Base-by-base conservation (phyloP, 2,113 vertebrate genomes). In the Rhynchopsitta pachyrhyncha region DNA sequence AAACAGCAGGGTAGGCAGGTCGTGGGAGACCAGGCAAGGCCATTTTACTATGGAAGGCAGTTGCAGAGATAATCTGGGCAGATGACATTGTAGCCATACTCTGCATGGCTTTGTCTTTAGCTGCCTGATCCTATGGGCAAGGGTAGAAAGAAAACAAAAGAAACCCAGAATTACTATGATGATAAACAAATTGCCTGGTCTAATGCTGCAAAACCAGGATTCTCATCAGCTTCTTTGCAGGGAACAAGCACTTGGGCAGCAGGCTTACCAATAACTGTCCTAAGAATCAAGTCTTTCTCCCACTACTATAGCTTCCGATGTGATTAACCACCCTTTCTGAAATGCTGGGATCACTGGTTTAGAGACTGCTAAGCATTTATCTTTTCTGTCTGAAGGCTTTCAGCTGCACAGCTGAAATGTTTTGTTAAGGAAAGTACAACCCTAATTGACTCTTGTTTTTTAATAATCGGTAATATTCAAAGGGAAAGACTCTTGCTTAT, bases 91-190 rank as follows among this genome's bases (percentile, higher is more conserved):
- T 98, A 96, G 99, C 99, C 99, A 99, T 99, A 96, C 98, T 99
- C 97, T 99, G 99, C 95, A 99, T 98, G 75, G 98, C 99, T 97
- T 99, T 99, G 98, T 99, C 99, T 98, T 99, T 99, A 97, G 99
- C 99, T 94, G 98, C 98, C 98, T 99, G 99, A 96, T 99, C 99
- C 99, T 99, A 81, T 24, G 57, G 86, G 77, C 75, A 98, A 95
- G 81, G 82, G 81, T 2, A 95, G 67, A 96, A 73, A 93, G 17
- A 94, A 41, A 79, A 93, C 17, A 92, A 41, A 73, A 85, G 90
- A 93, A 60, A 9, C 20, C 20, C 33, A 23, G 20, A 29, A 78
- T 84, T 83, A 94, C 67, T 93, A 59, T 5, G 53, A 89, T 14
- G 29, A 90, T 57, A 71, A 93, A 81, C 41, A 79, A 64, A 17